Base-by-base conservation (phyloP, 2,797 vertebrate genomes). In the Delichon dasypus region DNA sequence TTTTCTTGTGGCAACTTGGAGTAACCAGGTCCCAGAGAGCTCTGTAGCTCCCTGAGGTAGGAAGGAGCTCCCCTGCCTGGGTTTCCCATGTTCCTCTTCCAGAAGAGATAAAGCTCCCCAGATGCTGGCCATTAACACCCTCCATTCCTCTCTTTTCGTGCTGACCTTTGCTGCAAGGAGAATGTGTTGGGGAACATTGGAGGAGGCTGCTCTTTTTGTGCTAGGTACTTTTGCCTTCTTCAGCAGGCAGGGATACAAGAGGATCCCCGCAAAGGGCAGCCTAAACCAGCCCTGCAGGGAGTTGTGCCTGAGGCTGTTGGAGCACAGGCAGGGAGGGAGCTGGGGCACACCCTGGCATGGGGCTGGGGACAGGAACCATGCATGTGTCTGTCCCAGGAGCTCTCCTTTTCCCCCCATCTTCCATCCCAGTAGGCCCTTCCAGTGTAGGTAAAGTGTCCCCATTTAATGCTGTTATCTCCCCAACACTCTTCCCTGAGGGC, bases 271-370 rank as follows among this genome's bases (percentile, higher is more conserved):
- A 34, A 27, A 13, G 2, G 2, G 4, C 5, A 5, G 11, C 3
- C 15, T 12, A 32, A 6, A 14, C 4, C 13, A 50, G 6, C 4
- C 25, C 32, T 64, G 21, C 10, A 25, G 44, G 36, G 16, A 14
- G 1, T 2, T 45, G 13, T 58, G 5, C n/a, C 67, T n/a, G n/a
- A 54, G n/a, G 29, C 14, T 53, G 16, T 26, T 62, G 42, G 42
- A 34, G 25, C 29, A 12, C 0, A 2, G 30, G 34, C 30, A 70
- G 17, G 20, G 21, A 26, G 20, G 9, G 19, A 34, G 3, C 10
- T 72, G 34, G 20, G 57, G 36, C 27, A 21, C 16, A 7, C 1
- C 3, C 11, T 3, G 3, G 13, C 0, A 0, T 23, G 9, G 23
- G n/a, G 10, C 45, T 66, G 23, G 40, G 9, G 38, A 38, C 38